Evolutionary conservation across 2,888 invertebrate species (phyloP).

Genomic region (Noctuana brunneofusca): DNA sequence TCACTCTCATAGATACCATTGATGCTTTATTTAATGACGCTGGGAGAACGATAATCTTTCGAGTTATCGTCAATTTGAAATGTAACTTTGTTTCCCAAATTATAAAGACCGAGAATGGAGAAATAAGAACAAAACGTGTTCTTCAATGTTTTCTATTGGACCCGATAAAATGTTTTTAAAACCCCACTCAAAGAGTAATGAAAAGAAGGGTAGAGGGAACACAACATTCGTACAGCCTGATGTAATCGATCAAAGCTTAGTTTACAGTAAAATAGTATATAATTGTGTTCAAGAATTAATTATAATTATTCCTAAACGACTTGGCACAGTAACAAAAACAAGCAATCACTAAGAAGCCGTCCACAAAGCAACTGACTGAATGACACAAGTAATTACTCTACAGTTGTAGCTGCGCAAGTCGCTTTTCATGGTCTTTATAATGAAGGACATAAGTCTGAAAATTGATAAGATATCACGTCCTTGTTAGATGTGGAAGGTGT

Average conservation of each 20-base stretch:
- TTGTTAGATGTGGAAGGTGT: constrained; percentile 36
- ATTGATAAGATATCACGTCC: constrained; percentile 16
- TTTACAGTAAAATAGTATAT: constrained; percentile 16
- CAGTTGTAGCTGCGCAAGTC: constrained; percentile 8
- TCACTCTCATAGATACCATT: constrained; percentile 55
- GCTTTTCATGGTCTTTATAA: constrained; percentile 15
- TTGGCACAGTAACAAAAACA: constrained; percentile 35
- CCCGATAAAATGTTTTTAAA: no score
- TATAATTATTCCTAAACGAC: constrained; percentile 24
- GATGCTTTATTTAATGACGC: constrained; percentile 59
- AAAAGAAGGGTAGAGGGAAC: no score
- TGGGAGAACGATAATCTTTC: constrained; percentile 48
- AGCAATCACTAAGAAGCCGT: constrained; percentile 34
- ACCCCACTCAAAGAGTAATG: no score
- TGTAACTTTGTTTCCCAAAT: constrained; percentile 15
- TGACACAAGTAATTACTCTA: constrained; percentile 46
- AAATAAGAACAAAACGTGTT: no score
- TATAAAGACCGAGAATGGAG: no score
- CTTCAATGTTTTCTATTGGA: no score
- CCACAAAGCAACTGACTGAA: constrained; percentile 40
- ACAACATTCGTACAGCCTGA: no score
- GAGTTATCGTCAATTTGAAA: constrained; percentile 35
- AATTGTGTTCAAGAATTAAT: constrained; percentile 29
- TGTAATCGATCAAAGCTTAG: background rate
- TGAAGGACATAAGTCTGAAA: constrained; percentile 17